These are phyloP conservation scores for Tetramorium simillimum DNA, from an alignment of 1,140 invertebrate species.

Conservation along the genomic window DNA sequence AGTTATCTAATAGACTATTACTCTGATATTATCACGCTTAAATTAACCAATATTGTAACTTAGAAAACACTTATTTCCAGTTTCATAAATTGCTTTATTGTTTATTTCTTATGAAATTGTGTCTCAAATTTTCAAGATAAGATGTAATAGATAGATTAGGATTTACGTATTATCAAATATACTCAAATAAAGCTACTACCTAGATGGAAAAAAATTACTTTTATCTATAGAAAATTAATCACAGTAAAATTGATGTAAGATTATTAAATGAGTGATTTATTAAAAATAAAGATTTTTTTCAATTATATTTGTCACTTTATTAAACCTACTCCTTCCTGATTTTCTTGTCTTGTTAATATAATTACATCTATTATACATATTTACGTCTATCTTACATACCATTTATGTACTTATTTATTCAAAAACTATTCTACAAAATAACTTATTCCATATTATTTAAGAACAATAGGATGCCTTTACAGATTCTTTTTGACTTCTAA, in stretches of 20 bases:
- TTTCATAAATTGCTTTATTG: background rate
- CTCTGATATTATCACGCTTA: background rate
- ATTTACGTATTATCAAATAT: background rate
- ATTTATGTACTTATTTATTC: too few species aligned
- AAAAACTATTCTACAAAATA: too few species aligned
- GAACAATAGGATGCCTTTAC: too few species aligned
- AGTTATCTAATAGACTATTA: background rate
- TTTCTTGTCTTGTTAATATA: too few species aligned
- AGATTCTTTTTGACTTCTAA: too few species aligned
- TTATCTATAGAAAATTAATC: background rate
- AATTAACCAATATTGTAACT: background rate
- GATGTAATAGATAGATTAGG: background rate
- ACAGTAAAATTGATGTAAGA: background rate
- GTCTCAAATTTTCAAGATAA: background rate
- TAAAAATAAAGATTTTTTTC: background rate
- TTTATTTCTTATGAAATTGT: background rate
- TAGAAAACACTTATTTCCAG: background rate
- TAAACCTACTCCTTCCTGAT: too few species aligned
- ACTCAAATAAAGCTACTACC: background rate
- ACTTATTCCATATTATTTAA: too few species aligned
- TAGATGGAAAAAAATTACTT: background rate
- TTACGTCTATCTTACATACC: too few species aligned
- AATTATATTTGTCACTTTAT: background rate
- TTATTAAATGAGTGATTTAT: background rate
- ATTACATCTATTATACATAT: too few species aligned